Conservation (phyloP, 2,797 vertebrate species). For the Takifugu ocellatus region DNA sequence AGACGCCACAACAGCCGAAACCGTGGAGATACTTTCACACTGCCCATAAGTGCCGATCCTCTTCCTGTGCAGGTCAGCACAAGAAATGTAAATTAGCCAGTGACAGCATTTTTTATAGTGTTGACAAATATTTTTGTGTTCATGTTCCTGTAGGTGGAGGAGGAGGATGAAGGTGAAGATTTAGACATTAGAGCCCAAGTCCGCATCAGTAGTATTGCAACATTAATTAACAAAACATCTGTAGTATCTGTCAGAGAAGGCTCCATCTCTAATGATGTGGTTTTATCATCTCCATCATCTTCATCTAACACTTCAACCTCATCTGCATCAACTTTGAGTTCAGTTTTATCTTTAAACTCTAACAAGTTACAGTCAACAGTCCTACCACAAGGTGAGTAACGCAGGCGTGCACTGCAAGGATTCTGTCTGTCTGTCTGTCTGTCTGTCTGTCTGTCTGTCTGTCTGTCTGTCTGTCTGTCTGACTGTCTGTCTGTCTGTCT, state of each 20-base stretch:
- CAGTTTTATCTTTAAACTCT: conserved; percentile 44
- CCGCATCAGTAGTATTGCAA: conserved; percentile 50
- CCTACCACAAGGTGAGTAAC: conserved; percentile 56
- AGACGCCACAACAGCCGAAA: conserved; percentile 47
- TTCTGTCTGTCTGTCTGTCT: too few relatives aligned
- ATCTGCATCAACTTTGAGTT: conserved; percentile 27
- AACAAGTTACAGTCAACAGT: conserved; percentile 39
- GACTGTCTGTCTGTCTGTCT: too few relatives aligned
- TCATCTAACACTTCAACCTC: conserved; percentile 36
- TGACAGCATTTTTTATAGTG: not conserved
- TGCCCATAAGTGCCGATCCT: conserved; percentile 70
- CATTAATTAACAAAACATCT: conserved; percentile 51
- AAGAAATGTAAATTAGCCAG: not conserved
- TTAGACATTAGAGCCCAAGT: conserved; percentile 62
- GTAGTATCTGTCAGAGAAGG: conserved; percentile 40
- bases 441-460: too few relatives aligned
- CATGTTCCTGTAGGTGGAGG: conserved; percentile 51
- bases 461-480: too few relatives aligned
- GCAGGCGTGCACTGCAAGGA: not conserved
- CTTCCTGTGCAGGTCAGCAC: conserved; percentile 64
- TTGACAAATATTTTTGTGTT: conserved; percentile 11
- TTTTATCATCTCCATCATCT: conserved; percentile 27
- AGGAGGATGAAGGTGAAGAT: conserved; percentile 71
- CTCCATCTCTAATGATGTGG: conserved; percentile 28
- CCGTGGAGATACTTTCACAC: conserved; percentile 62